phyloP scores from a whole-genome alignment of 2,797 vertebrate species.

The Myotis vivesi region DNA sequence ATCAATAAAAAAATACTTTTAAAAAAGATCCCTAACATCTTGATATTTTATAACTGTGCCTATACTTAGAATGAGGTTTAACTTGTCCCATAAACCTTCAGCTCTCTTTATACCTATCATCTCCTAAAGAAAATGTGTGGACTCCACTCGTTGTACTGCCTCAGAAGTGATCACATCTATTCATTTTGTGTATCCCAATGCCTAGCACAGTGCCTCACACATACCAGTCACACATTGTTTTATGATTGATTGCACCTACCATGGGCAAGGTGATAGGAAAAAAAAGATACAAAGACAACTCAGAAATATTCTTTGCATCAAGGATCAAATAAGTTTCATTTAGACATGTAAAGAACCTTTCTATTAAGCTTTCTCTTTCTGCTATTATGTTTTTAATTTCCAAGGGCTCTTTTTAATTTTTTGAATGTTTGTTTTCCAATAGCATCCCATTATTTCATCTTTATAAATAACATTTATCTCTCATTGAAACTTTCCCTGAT shows the following conservation, averaged over 20 bases:
- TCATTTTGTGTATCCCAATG: neutral
- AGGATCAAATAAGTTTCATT: neutral
- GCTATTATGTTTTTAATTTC: conserved; percentile 52
- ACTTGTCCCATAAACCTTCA: neutral
- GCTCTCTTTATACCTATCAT: neutral
- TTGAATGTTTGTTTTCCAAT: neutral
- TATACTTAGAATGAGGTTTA: neutral
- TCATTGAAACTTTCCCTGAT: conserved; percentile 25
- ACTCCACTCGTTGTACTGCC: neutral
- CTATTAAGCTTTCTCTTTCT: conserved; percentile 47
- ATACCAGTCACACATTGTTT: neutral
- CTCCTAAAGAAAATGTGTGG: neutral
- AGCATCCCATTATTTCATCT: neutral
- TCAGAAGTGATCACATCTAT: neutral
- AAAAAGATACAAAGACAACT: neutral
- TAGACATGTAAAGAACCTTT: neutral
- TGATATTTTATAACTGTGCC: neutral
- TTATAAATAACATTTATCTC: neutral
- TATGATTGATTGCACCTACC: neutral
- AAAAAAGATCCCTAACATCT: neutral
- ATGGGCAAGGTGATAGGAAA: neutral
- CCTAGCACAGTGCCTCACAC: neutral
- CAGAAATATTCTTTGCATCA: neutral
- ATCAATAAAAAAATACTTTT: too few relatives aligned
- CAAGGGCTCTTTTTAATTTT: conserved; percentile 30